phyloP scores from a whole-genome alignment of 1,140 invertebrate species.

The Saxidomus purpurata region DNA sequence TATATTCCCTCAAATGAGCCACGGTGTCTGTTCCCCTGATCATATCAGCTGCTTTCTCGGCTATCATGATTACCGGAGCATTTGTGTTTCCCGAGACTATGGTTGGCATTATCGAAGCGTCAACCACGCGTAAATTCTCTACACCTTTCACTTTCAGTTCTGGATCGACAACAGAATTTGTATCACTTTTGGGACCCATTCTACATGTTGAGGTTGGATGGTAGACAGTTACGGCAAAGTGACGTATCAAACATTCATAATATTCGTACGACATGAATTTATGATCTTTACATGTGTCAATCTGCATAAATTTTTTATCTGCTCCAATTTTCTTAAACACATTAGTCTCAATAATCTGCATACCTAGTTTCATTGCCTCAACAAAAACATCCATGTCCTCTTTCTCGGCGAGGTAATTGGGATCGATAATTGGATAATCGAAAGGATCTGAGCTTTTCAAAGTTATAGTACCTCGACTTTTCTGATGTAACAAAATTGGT shows the following conservation, averaged over 20 bases:
- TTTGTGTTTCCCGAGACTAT: slow-evolving; percentile 91
- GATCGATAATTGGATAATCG: slow-evolving; percentile 29
- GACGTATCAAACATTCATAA: slow-evolving; percentile 83
- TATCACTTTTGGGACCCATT: slow-evolving; percentile 96
- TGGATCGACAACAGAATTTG: slow-evolving; percentile 95
- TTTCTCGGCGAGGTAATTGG: slow-evolving; percentile 51
- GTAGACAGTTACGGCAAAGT: slow-evolving; percentile 90
- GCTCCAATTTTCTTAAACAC: slow-evolving; percentile 60
- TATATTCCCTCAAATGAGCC: not conserved
- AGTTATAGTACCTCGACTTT: slow-evolving; percentile 55
- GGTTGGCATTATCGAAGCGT: slow-evolving; percentile 82
- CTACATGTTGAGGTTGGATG: slow-evolving; percentile 96
- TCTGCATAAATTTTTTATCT: slow-evolving; percentile 38
- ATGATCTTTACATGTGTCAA: slow-evolving; percentile 67
- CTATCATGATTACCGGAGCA: slow-evolving; percentile 94
- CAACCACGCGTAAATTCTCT: slow-evolving; percentile 79
- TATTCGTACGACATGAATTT: slow-evolving; percentile 80
- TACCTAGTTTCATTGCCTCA: slow-evolving; percentile 55
- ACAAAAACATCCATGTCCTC: slow-evolving; percentile 64
- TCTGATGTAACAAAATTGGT: slow-evolving; percentile 55
- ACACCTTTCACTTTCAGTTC: slow-evolving; percentile 76
- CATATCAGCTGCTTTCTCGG: slow-evolving; percentile 94
- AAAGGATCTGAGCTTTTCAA: slow-evolving; percentile 54
- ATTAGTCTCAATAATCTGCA: slow-evolving; percentile 47
- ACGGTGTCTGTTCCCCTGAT: slow-evolving; percentile 85